Conservation (phyloP, 2,888 invertebrate genomes). For the Leptura quadrifasciata region DNA sequence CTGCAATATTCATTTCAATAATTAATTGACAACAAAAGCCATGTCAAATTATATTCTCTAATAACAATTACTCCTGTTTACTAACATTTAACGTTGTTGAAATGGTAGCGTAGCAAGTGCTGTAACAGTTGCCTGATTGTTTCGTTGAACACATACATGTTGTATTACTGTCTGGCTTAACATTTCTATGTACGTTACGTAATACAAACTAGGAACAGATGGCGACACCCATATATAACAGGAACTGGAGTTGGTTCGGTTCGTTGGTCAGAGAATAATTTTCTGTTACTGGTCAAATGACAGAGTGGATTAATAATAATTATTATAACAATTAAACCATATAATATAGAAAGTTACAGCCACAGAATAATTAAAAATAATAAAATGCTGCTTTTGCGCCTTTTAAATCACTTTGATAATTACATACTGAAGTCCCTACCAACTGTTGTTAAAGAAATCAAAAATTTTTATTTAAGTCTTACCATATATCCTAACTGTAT, state of each 20-base stretch:
- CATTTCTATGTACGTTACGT: neutral
- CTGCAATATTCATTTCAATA: neutral
- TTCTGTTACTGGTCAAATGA: neutral
- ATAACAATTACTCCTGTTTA: neutral
- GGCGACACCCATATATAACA: neutral
- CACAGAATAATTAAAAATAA: too few species aligned
- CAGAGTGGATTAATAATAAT: neutral
- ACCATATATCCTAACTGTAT: constrained; percentile 83
- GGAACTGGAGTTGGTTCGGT: neutral
- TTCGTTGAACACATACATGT: constrained; percentile 2
- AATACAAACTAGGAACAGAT: constrained; percentile 18
- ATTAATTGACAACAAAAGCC: neutral
- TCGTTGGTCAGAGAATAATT: neutral
- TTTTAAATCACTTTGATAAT: too few species aligned
- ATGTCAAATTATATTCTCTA: neutral
- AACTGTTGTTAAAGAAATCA: too few species aligned
- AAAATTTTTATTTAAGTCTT: constrained; percentile 60
- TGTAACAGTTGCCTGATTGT: neutral
- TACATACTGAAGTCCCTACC: too few species aligned
- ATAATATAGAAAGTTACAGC: too few species aligned
- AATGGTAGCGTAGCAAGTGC: neutral
- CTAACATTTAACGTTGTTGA: neutral
- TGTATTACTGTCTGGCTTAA: neutral
- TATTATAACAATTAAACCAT: too few species aligned
- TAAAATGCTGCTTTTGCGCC: too few species aligned